Base-by-base conservation (phyloP, 2,888 invertebrate species). In the Morinoia aosen region DNA sequence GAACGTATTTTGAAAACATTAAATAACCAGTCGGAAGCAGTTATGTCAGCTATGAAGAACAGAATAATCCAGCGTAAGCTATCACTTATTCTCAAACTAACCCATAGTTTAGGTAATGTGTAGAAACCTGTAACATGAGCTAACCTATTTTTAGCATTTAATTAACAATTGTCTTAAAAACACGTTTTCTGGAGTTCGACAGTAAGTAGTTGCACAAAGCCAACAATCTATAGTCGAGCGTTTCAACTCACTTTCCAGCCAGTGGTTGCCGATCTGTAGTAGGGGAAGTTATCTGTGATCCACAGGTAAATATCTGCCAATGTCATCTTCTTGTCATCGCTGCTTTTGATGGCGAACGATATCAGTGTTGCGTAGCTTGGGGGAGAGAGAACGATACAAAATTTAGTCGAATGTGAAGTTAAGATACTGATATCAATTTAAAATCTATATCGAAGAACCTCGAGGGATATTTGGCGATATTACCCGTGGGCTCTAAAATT, bases 301-400 rank as follows among this genome's bases (percentile, higher is more conserved):
- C 98, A 98, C 97, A 98, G 98, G 97, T 98, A 98, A 97, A 98
- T 98, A 97, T 98, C 98, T 97, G 98, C 98, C 76, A 98, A 97
- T 5, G 98, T 98, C 98, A 98, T 98, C 97, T 98, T 98, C 97
- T 98, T 98, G 97, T 98, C 98, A 4, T 98, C 97, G 97, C 98
- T 98, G 97, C 98, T 98, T 97, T 97, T 97, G 97, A 98, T 98
- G 12, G 98, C 98, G 97, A 98, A 97, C 96, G 98, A 97, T 97
- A 98, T 98, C 97, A 98, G 98, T 97, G 98, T 98, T 91, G 98
- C 98, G 97, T 98, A 98, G 97, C 98, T 98, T 33, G 90, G 1
- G 16, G 94, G 58, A 57, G 94, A 39, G 19, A 33, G 16, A 94
- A 39, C 3, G 90, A 39, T 90, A 4, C 2, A 90, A 40, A 76